Evolutionary conservation across 2,888 invertebrate species (phyloP).

Genomic region (Dicranocentrus wangi): DNA sequence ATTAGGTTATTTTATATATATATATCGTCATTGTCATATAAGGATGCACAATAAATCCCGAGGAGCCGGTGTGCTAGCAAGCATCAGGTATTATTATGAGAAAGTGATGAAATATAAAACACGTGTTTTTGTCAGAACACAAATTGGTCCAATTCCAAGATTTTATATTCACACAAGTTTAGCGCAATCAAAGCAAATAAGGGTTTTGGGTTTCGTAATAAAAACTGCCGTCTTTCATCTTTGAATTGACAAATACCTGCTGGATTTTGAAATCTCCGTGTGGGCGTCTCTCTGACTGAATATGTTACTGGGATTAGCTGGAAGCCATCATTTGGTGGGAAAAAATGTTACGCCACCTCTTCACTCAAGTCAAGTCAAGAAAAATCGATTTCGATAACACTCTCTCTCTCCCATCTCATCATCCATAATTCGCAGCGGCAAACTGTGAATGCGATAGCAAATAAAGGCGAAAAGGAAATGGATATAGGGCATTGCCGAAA

Average conservation of each 20-base stretch:
- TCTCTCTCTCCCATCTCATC: constrained; percentile 29
- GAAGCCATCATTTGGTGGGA: no score
- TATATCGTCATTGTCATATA: constrained; percentile 8
- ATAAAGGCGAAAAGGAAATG: constrained; percentile 22
- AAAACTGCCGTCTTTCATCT: no score
- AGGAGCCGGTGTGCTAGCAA: no score
- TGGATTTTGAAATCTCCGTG: no score
- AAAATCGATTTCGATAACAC: constrained; percentile 47
- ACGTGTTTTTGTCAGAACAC: not conserved
- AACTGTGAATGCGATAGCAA: constrained; percentile 38
- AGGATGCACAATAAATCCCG: not conserved
- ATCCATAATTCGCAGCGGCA: constrained; percentile 8
- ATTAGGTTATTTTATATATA: no score
- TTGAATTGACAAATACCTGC: no score
- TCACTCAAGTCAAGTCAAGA: not conserved
- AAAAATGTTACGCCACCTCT: not conserved
- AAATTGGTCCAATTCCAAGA: not conserved
- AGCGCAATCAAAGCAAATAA: no score
- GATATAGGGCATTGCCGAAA: constrained; percentile 26
- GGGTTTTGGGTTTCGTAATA: no score
- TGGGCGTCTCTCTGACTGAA: no score
- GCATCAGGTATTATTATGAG: no score
- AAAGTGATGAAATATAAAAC: not conserved
- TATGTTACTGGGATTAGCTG: no score
- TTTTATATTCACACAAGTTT: not conserved